These are phyloP conservation scores for Chironomus striatipennis DNA, from an alignment of 1,140 invertebrate species.

Conservation along the genomic window DNA sequence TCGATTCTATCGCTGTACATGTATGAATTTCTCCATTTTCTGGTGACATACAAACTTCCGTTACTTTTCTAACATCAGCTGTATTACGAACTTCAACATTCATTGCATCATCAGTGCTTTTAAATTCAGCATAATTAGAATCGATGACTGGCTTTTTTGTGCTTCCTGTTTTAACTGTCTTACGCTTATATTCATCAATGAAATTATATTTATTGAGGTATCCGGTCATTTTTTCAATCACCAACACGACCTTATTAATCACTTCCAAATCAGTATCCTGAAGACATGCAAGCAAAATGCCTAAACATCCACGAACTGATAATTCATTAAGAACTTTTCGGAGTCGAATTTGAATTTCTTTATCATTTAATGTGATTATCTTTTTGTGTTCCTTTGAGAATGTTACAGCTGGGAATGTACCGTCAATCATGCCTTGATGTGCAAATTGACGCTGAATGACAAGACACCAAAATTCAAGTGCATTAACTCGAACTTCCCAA, in stretches of 20 bases:
- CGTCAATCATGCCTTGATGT: conserved; percentile 71
- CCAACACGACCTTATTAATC: conserved; percentile 47
- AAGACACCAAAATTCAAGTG: conserved; percentile 59
- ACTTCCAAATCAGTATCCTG: conserved; percentile 65
- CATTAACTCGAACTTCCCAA: conserved; percentile 67
- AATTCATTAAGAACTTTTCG: conserved; percentile 56
- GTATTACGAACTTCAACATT: not conserved
- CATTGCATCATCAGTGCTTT: not conserved
- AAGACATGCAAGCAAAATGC: conserved; percentile 53
- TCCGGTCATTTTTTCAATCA: conserved; percentile 48
- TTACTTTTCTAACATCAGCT: not conserved
- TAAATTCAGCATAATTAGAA: conserved; percentile 4
- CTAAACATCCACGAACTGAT: conserved; percentile 54
- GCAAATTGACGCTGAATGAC: conserved; percentile 54
- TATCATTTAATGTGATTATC: conserved; percentile 59
- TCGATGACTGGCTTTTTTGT: not conserved
- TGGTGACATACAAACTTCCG: not conserved
- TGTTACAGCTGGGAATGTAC: conserved; percentile 62
- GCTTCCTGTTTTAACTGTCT: conserved; percentile 32
- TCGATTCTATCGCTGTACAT: conserved; percentile 28
- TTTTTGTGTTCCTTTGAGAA: conserved; percentile 69
- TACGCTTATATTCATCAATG: conserved; percentile 39
- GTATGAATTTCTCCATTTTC: conserved; percentile 2
- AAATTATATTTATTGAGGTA: conserved; percentile 49
- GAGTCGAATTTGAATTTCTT: conserved; percentile 55